These are phyloP conservation scores for Melierax canorus DNA, from an alignment of 2,113 vertebrate species.

Conservation along the genomic window DNA sequence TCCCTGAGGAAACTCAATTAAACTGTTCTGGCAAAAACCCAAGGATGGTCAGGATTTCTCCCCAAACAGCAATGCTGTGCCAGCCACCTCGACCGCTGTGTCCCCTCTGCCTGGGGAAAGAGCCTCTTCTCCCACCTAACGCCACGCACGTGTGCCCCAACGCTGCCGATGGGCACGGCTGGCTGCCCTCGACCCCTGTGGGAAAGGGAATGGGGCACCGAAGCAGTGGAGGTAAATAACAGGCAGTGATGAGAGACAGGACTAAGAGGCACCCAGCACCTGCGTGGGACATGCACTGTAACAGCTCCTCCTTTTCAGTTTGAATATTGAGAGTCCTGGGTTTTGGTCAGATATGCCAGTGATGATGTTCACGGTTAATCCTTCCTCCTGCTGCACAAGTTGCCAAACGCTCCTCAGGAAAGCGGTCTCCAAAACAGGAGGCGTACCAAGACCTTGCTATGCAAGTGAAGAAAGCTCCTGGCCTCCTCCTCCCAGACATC, in stretches of 20 bases:
- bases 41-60: not conserved
- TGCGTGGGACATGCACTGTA: fast-evolving
- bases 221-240: not conserved
- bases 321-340: not conserved
- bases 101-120: not conserved
- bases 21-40: not conserved
- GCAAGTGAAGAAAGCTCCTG: not conserved
- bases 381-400: not conserved
- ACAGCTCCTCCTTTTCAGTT: not conserved
- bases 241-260: not conserved
- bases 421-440: not conserved
- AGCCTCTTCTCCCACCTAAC: not conserved
- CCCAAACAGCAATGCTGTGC: fast-evolving
- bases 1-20: conserved; percentile 70
- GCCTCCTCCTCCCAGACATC: not conserved
- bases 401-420: not conserved
- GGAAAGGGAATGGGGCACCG: not conserved
- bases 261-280: not conserved
- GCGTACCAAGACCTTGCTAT: not conserved
- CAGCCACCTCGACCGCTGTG: fast-evolving
- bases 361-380: not conserved
- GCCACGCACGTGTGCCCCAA: fast-evolving
- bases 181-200: not conserved
- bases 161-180: fast-evolving
- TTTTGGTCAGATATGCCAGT: not conserved